These are phyloP conservation scores for Lophotriccus pileatus DNA, from an alignment of 2,797 vertebrate species.

Conservation along the genomic window DNA sequence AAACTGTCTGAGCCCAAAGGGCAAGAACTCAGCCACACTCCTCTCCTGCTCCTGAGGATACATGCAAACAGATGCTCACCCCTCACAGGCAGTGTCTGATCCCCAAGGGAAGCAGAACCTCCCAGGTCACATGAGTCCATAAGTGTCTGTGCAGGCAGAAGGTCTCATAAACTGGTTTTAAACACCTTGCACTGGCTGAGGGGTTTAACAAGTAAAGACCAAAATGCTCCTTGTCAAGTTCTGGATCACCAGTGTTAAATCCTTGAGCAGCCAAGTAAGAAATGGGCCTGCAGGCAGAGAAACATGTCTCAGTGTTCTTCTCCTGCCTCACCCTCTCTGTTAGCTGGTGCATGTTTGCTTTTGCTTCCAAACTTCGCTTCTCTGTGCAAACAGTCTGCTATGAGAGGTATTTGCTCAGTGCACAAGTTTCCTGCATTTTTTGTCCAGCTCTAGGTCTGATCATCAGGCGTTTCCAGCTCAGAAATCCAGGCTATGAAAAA, in stretches of 20 bases:
- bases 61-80: accelerated
- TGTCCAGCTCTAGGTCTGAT: neutral
- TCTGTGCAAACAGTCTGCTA: constrained; percentile 39
- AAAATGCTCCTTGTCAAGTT: neutral
- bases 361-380: constrained; percentile 29
- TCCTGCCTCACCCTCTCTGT: neutral
- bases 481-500: neutral
- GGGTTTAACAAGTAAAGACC: neutral
- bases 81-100: neutral
- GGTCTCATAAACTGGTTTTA: neutral
- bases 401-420: constrained; percentile 38
- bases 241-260: neutral
- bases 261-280: constrained; percentile 5
- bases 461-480: neutral
- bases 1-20: neutral
- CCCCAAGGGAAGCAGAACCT: neutral
- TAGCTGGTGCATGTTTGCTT: constrained; percentile 5
- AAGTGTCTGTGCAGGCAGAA: neutral
- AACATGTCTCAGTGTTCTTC: neutral
- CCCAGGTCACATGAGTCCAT: neutral
- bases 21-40: neutral
- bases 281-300: neutral
- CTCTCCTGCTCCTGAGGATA: neutral
- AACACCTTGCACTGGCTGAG: neutral
- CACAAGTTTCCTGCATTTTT: constrained; percentile 19